These are phyloP conservation scores for Strigamia crassipes DNA, from an alignment of 2,888 invertebrate genomes.

Conservation along the genomic window DNA sequence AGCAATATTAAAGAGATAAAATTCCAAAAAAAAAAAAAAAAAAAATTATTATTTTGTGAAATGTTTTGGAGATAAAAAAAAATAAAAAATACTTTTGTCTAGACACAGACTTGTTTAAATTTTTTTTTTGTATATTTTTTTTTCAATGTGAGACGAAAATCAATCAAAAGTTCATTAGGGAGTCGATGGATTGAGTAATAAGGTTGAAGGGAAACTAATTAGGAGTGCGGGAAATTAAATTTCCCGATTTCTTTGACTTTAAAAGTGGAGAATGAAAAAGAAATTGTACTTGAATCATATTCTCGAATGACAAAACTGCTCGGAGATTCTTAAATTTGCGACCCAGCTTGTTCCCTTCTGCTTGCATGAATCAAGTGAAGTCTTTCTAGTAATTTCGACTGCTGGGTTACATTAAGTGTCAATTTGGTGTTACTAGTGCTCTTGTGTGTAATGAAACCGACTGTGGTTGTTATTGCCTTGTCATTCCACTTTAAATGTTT, in stretches of 20 bases:
- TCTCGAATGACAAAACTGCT: not conserved
- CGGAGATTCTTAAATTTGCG: not conserved
- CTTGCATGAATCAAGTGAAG: not conserved
- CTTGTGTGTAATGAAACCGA: slow-evolving; percentile 24
- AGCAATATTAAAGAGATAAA: not conserved
- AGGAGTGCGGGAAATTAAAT: not conserved
- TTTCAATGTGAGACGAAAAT: not conserved
- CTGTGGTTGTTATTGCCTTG: slow-evolving; percentile 31
- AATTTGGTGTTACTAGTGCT: slow-evolving; percentile 28
- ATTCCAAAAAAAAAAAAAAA: not conserved
- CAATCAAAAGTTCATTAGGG: not conserved
- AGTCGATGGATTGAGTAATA: not conserved
- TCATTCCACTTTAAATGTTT: slow-evolving; percentile 27
- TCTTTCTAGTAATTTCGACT: slow-evolving; percentile 15
- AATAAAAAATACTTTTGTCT: too few species aligned
- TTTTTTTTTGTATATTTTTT: not conserved
- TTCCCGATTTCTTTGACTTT: not conserved
- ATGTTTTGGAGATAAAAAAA: not conserved
- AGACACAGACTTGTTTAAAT: too few species aligned
- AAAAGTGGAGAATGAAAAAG: not conserved
- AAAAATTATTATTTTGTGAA: not conserved
- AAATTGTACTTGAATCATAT: not conserved
- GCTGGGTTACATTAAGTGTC: slow-evolving; percentile 23
- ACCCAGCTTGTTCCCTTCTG: not conserved
- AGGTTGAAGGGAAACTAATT: not conserved